Evolutionary conservation across 2,888 invertebrate species (phyloP).

Genomic region (Tipula vernalis): DNA sequence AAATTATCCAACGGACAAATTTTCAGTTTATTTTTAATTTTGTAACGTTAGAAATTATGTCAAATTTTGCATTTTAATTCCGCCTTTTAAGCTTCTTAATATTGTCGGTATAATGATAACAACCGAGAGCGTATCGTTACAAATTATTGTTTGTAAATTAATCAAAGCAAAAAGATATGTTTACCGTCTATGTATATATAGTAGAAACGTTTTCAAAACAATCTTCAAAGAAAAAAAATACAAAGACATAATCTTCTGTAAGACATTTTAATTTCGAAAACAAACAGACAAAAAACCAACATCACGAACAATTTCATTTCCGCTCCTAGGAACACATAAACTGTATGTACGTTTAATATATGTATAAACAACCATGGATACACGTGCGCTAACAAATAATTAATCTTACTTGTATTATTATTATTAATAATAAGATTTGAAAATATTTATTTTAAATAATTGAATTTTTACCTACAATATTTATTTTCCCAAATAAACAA

Average conservation of each 20-base stretch:
- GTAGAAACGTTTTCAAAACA: not conserved
- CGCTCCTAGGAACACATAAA: not conserved
- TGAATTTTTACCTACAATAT: not conserved
- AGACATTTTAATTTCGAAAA: not conserved
- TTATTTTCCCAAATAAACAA: not conserved
- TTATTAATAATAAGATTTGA: not conserved
- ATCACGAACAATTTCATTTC: not conserved
- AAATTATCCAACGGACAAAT: too few relatives aligned
- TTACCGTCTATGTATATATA: not conserved
- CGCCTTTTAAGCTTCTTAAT: too few relatives aligned
- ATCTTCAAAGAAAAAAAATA: not conserved
- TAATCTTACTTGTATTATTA: not conserved
- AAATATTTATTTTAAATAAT: conserved; percentile 4
- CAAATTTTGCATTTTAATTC: too few relatives aligned
- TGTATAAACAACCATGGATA: not conserved
- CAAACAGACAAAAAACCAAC: not conserved
- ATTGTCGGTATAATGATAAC: too few relatives aligned
- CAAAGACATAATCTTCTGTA: not conserved
- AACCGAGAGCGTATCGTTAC: too few relatives aligned
- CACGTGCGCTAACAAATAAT: not conserved
- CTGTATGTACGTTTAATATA: not conserved
- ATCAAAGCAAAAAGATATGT: not conserved
- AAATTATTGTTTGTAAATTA: not conserved
- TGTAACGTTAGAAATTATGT: too few relatives aligned
- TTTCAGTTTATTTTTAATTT: too few relatives aligned